Conservation (phyloP, 1,140 invertebrate genomes). For the Nomia melanderi region DNA sequence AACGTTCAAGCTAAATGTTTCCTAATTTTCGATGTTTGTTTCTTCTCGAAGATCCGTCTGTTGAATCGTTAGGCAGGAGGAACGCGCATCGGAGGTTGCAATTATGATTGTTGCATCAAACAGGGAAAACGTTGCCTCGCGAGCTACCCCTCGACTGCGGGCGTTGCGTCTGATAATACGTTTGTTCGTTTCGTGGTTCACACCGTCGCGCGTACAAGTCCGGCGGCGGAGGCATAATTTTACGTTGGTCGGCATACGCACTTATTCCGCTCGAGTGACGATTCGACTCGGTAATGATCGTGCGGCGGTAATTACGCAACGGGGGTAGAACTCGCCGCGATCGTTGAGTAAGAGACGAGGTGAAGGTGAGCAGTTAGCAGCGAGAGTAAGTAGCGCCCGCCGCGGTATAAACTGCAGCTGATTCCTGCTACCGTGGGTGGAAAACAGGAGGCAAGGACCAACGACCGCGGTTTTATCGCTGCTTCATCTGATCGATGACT, state of each 20-base stretch:
- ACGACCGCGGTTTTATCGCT: constrained; percentile 47
- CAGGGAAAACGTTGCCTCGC: constrained; percentile 27
- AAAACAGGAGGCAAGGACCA: constrained; percentile 49
- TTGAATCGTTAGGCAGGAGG: not conserved
- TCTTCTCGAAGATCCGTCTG: not conserved
- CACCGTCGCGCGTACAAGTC: not conserved
- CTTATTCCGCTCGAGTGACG: constrained; percentile 68
- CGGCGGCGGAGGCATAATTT: constrained; percentile 18
- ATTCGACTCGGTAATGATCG: constrained; percentile 67
- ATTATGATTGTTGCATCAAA: constrained; percentile 3
- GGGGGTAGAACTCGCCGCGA: constrained; percentile 61
- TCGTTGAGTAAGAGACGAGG: constrained; percentile 70
- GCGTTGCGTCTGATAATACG: not conserved
- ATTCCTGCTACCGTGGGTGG: constrained; percentile 53
- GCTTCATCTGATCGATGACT: constrained; percentile 12
- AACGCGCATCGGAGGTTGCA: not conserved
- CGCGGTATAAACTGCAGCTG: constrained; percentile 43
- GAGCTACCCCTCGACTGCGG: not conserved
- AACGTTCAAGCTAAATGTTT: too few relatives aligned
- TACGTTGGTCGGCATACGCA: constrained; percentile 42
- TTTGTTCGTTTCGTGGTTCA: not conserved
- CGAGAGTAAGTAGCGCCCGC: constrained; percentile 49
- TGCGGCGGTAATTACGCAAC: constrained; percentile 60
- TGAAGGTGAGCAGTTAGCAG: constrained; percentile 66
- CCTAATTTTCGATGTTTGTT: not conserved